Evolutionary conservation across 2,888 invertebrate species (phyloP).

Genomic region (Abrostola tripartita): DNA sequence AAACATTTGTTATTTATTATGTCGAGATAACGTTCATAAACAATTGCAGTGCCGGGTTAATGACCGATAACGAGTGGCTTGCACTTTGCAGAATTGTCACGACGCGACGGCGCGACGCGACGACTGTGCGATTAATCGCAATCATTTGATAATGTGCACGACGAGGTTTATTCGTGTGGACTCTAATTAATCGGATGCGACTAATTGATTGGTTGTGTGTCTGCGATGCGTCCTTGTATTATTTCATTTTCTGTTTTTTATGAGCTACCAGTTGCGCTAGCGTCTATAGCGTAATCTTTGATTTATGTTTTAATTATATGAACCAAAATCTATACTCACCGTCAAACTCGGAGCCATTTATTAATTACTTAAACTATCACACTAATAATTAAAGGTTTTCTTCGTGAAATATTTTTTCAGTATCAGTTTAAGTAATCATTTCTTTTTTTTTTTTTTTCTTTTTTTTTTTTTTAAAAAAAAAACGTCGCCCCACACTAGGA

Average conservation of each 20-base stretch:
- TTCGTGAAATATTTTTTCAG: no score
- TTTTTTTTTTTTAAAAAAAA: no score
- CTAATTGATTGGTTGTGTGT: slow-evolving; percentile 12
- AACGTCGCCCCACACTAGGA: no score
- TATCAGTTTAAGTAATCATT: no score
- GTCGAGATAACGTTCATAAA: slow-evolving; percentile 43
- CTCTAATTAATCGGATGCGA: slow-evolving; percentile 21
- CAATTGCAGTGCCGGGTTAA: slow-evolving; percentile 43
- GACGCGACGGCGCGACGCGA: slow-evolving; percentile 13
- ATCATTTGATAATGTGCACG: slow-evolving; percentile 13
- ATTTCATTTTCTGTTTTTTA: neutral
- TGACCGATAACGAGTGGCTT: slow-evolving; percentile 52
- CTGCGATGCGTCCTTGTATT: slow-evolving; percentile 1
- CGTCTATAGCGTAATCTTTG: no score
- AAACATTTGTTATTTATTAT: slow-evolving; percentile 44
- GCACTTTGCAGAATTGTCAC: slow-evolving; percentile 41
- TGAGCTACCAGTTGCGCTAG: neutral
- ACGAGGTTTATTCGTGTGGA: slow-evolving; percentile 11
- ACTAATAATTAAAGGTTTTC: no score
- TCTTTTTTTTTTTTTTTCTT: no score
- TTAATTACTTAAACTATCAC: no score
- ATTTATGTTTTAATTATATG: no score
- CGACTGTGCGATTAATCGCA: slow-evolving; percentile 33
- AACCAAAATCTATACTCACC: no score
- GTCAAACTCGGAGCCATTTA: no score